phyloP scores from a whole-genome alignment of 37 sponge, comb jelly and placozoan species.

The Hormiphora californensis region DNA sequence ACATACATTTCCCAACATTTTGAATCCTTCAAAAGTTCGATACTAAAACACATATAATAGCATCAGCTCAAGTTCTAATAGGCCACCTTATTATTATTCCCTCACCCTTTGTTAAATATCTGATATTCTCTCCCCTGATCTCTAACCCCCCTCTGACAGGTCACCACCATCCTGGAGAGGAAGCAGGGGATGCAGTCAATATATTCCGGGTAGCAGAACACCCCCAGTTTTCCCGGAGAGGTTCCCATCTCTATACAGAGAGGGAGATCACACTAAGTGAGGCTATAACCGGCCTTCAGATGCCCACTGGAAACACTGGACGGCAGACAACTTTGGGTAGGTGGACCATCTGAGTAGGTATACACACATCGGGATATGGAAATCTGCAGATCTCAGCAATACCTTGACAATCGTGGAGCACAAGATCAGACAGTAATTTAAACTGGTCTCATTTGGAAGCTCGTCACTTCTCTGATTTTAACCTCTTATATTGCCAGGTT shows the following conservation, averaged over 20 bases:
- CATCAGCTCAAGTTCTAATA: no score
- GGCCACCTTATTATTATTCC: no score
- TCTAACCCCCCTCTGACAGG: neutral
- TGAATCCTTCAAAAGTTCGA: no score
- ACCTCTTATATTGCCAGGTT: neutral
- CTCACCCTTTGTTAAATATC: no score
- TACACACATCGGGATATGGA: no score
- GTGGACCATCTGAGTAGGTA: neutral
- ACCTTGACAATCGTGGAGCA: no score
- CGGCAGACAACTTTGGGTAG: conserved; percentile 64
- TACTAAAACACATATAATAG: no score
- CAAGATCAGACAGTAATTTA: no score
- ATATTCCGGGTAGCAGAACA: conserved; percentile 76
- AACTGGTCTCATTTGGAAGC: neutral
- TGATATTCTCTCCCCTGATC: no score
- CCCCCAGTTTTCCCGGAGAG: conserved; percentile 61
- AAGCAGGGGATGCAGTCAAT: conserved; percentile 82
- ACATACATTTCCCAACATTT: no score
- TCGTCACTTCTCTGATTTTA: neutral
- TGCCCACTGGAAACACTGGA: conserved; percentile 74
- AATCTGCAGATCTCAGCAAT: no score
- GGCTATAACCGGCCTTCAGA: conserved; percentile 73
- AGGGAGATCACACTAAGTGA: conserved; percentile 78
- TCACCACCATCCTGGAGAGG: conserved; percentile 67
- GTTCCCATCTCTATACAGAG: conserved; percentile 66